Percentiles rank a stretch among this genome's conserved stretches.
These are phyloP conservation scores for Chironomus tentans DNA, from an alignment of 2,888 invertebrate genomes.

Conservation along the genomic window DNA sequence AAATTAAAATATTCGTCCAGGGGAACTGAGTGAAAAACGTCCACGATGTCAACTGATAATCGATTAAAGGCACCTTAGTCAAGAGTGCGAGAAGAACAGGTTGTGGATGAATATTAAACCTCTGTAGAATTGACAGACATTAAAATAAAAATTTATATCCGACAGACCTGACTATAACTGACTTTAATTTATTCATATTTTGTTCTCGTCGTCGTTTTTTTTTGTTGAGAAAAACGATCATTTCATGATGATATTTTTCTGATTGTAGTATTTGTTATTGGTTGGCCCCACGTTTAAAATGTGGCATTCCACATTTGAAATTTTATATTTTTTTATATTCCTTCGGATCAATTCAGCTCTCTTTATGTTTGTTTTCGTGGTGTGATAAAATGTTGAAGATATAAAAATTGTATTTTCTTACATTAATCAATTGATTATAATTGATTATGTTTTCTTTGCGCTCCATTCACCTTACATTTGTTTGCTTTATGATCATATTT, in stretches of 20 bases:
- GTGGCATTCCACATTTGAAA: neutral
- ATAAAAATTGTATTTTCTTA: slow-evolving; percentile 2
- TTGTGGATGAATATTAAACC: neutral
- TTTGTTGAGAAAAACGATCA: neutral
- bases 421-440: slow-evolving; percentile 24
- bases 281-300: neutral
- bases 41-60: neutral
- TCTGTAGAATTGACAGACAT: slow-evolving; percentile 11
- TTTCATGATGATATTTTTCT: neutral
- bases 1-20: neutral
- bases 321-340: slow-evolving; percentile 1
- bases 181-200: slow-evolving; percentile 23
- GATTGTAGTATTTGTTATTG: neutral
- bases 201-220: neutral
- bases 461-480: neutral
- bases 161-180: slow-evolving; percentile 7
- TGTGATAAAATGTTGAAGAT: slow-evolving; percentile 11
- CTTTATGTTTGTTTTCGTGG: slow-evolving; percentile 1
- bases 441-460: slow-evolving; percentile 18
- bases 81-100: neutral
- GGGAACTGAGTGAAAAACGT: too few species aligned
- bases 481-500: slow-evolving; percentile 1
- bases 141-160: slow-evolving; percentile 18
- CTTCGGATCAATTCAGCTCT: neutral
- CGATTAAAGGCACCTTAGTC: neutral